These are phyloP conservation scores for Rhopalosiphum nymphaeae DNA, from an alignment of 2,888 invertebrate species.

Conservation along the genomic window DNA sequence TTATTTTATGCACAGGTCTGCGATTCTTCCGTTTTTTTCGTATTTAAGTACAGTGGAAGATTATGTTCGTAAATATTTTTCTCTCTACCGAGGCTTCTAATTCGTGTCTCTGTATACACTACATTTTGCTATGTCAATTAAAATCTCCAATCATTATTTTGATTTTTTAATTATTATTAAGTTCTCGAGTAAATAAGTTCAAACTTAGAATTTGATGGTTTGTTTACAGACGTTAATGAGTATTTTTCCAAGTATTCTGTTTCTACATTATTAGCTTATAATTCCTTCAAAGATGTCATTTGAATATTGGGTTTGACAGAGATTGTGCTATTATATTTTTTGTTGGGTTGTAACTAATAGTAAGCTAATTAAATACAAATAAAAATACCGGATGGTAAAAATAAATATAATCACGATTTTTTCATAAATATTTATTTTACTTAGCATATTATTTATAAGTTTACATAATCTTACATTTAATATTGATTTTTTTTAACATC, in stretches of 20 bases:
- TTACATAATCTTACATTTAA: no score
- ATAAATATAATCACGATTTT: no score
- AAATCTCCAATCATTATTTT: neutral
- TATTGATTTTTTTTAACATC: no score
- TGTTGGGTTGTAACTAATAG: neutral
- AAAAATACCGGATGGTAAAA: no score
- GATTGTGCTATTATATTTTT: neutral
- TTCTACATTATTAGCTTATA: neutral
- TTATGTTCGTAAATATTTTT: neutral
- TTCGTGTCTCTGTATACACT: neutral
- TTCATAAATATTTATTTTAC: no score
- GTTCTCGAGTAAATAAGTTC: neutral
- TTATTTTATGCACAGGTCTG: neutral
- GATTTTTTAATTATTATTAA: neutral
- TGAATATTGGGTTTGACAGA: slow-evolving; percentile 26
- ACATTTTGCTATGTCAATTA: neutral
- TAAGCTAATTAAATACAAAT: no score
- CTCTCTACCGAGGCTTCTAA: neutral
- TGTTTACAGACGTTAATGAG: neutral
- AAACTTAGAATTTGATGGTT: neutral
- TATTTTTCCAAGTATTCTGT: neutral
- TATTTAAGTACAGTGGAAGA: no score
- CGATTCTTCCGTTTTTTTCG: neutral
- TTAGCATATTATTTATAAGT: no score
- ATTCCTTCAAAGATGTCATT: neutral